Evolutionary conservation across 1,140 invertebrate species (phyloP), one percentile per base, ranked within the genome.

Genomic region (Cotesia chilonis): DNA sequence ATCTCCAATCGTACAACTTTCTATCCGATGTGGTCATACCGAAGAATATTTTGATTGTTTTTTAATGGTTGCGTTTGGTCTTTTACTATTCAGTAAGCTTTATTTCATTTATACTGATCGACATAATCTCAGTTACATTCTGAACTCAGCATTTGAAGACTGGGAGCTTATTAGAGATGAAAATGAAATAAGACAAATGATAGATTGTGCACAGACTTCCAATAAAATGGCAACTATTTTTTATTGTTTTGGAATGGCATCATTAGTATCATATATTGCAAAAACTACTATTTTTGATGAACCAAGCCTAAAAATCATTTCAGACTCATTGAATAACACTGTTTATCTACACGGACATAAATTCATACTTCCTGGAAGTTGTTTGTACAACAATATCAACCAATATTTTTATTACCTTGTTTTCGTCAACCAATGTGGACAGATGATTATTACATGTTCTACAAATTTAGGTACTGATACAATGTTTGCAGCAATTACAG

Each of bases 391-490:
- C 20, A 20, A 20, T 17, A 6, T 20, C 14, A 59, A 59, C n/a
- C 37, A 70, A 6, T 65, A 5, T 52, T 17, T 67, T 0, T 59
- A 57, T 54, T 67, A 67, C 20, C 28, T 60, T 47, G 3, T 70
- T 10, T 12, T 63, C 3, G 67, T 28, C 67, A 60, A 64, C 28
- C 68, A 70, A 52, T 64, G 35, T 54, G 51, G 69, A 35, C 69
- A 73, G 69, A 51, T 73, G 38, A 37, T 55, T 52, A 57, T 73
- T 51, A 67, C 36, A 28, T 74, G 71, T 59, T 55, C 52, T 20
- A 71, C 65, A n/a, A 76, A 80, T 14, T 77, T 74, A n/a, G 78
- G 73, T n/a, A 77, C 75, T 14, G 80, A 81, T 17, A 74, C 76
- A 0, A 72, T 80, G 10, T 80, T 80, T 55, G 78, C 80, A 20